A percentile compares a stretch with the other conserved stretches of the same genome.
Conservation (phyloP, 2,113 vertebrate genomes). For the Machaerirhynchus nigripectus region DNA sequence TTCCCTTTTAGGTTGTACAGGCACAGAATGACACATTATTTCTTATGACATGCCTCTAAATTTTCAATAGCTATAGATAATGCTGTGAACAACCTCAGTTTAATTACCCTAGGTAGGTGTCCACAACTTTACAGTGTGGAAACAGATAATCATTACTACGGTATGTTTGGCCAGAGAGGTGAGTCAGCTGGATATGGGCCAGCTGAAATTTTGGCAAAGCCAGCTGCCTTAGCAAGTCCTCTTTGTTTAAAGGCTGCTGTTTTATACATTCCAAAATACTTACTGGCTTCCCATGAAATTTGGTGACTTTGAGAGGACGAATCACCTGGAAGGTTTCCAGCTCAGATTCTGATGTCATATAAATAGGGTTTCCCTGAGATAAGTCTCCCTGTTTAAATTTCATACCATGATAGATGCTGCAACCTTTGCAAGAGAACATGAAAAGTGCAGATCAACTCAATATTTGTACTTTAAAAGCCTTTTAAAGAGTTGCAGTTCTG, state of each 20-base stretch:
- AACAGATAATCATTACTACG: not conserved
- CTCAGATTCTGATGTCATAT: not conserved
- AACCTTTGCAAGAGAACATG: not conserved
- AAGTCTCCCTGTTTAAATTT: not conserved
- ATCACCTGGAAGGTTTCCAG: not conserved
- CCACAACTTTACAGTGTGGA: not conserved
- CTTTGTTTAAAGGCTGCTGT: not conserved
- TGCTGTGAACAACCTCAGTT: not conserved
- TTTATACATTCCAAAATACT: not conserved
- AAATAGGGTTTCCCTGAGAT: not conserved
- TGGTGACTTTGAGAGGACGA: not conserved
- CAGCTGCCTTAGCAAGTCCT: not conserved
- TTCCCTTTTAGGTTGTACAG: not conserved
- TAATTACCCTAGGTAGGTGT: not conserved
- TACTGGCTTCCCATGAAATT: not conserved
- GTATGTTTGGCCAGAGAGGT: not conserved
- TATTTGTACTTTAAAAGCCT: not conserved
- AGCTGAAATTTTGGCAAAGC: not conserved
- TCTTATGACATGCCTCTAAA: not conserved
- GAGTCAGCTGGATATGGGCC: not conserved
- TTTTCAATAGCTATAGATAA: not conserved
- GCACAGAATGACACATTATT: not conserved
- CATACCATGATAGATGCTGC: not conserved
- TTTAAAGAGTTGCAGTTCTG: not conserved
- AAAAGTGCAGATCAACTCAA: not conserved